Base-by-base conservation (phyloP, 2,113 vertebrate species). In the Megaceryle torquata region DNA sequence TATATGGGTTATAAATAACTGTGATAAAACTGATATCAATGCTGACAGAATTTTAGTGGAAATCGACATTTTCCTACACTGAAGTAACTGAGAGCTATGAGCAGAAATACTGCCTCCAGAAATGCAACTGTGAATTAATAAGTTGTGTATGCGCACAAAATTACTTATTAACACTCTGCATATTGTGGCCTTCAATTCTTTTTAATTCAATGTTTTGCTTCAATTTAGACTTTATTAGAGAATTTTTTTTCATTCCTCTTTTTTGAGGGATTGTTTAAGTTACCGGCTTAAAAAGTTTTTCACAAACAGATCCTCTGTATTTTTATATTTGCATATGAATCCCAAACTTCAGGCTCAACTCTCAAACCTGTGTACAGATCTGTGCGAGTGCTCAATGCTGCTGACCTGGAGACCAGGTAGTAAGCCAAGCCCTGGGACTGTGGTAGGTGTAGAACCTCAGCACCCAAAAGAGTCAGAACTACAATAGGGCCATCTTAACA, bases 1-100 rank as follows among this genome's bases (percentile, higher is more conserved):
- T 91, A 65, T 85, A 89, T 20, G 28, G 83, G 65, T 87, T 95
- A 95, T 95, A 96, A 97, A 94, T 96, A 95, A 94, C 74, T 91
- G 92, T 91, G 96, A 96, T 92, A 96, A 95, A 95, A 84, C 31
- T 84, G 91, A 67, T 93, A 96, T 86, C 89, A 35, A 51, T 50
- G 72, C 44, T 86, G 92, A 95, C 86, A 96, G 93, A 91, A 92
- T 93, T 94, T 93, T 65, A 95, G 92, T 92, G 88, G 84, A 92
- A 96, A 96, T 91, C 7, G 11, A 96, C 96, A 85, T 94, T 92
- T 93, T 95, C 88, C 74, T 91, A 13, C 35, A 61, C 70, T 84
- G 80, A 95, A 96, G 83, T 94, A 95, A 96, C 90, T 75, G 90
- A 84, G 48, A 95, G 67, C 54, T 69, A 79, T 3, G 14, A 91